Evolutionary conservation across 2,797 vertebrate species (phyloP), one percentile per base, ranked within the genome.

Genomic region (Lithobates pipiens): DNA sequence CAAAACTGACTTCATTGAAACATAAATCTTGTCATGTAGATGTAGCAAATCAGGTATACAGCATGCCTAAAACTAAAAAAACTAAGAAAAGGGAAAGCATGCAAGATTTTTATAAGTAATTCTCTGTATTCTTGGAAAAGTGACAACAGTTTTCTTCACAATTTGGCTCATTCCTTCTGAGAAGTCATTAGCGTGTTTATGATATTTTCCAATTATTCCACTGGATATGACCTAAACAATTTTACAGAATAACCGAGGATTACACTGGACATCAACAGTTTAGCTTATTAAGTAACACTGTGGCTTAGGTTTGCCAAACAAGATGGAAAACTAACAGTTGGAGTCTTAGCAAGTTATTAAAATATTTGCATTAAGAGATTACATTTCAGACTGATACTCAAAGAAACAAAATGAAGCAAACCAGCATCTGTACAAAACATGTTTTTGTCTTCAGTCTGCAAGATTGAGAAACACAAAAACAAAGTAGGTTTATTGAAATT

Each of bases 331-430:
- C 63, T 72, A 84, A 71, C 46, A n/a, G 67, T 78, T 84, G 72
- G 65, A 78, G 68, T 78, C 54, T 84, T 72, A 70, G 75, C 27
- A 78, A 63, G 68, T 72, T 65, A 46, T 73, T 78, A 25, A 78
- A 84, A 84, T 84, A 84, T 78, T 84, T 84, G 76, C 23, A 46
- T 16, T 72, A 73, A 36, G 23, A 77, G 54, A 63, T 61, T 77
- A 27, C 57, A 63, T n/a, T 36, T 71, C 25, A 39, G 34, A 34
- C 54, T 84, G 15, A 10, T n/a, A 76, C 57, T 61, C 34, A 27
- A 84, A 72, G 67, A 71, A 34, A 23, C 8, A 11, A 79, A 79
- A 61, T 61, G 6, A 16, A 54, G 13, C 50, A 54, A 54, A 54
- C 13, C 15, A 54, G 54, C 54, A 61, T 61, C n/a, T 23, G 5